A percentile compares a stretch with the other conserved stretches of the same genome.
Conservation (phyloP, 2,113 vertebrate species). For the Arothron firmamentum region DNA sequence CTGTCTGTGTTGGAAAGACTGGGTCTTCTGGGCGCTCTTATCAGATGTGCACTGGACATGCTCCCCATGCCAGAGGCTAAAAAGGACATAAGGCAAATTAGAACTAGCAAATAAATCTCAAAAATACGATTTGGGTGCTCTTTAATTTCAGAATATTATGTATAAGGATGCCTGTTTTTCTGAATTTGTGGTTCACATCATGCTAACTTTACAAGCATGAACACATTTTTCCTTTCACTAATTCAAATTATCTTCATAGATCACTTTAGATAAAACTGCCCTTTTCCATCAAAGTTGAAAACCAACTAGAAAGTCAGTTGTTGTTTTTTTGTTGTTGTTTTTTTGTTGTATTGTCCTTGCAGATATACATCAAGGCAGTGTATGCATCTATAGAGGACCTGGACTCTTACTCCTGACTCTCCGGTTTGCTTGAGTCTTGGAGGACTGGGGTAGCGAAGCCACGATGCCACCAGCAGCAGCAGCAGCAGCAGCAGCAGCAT, state of each 20-base stretch:
- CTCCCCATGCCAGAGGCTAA: conserved; percentile 59
- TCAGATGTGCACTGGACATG: conserved; percentile 47
- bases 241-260: too few species aligned
- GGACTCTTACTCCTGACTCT: conserved; percentile 86
- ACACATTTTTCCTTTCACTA: too few species aligned
- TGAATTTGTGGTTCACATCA: background rate
- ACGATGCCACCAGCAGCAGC: conserved; percentile 63
- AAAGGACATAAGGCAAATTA: conserved; percentile 2
- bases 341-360: too few species aligned
- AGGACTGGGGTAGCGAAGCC: conserved; percentile 81
- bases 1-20: conserved; percentile 39
- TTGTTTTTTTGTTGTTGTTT: too few species aligned
- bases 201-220: too few species aligned
- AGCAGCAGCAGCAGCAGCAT: conserved; percentile 59
- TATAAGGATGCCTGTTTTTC: background rate
- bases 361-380: too few species aligned
- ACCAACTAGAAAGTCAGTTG: background rate
- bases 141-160: background rate
- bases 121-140: background rate
- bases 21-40: conserved; percentile 55
- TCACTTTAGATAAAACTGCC: background rate
- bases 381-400: background rate
- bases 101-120: background rate
- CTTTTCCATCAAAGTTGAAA: background rate
- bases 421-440: conserved; percentile 85